phyloP scores from a whole-genome alignment of 2,888 invertebrate genomes.

The Leptopilina syphax region DNA sequence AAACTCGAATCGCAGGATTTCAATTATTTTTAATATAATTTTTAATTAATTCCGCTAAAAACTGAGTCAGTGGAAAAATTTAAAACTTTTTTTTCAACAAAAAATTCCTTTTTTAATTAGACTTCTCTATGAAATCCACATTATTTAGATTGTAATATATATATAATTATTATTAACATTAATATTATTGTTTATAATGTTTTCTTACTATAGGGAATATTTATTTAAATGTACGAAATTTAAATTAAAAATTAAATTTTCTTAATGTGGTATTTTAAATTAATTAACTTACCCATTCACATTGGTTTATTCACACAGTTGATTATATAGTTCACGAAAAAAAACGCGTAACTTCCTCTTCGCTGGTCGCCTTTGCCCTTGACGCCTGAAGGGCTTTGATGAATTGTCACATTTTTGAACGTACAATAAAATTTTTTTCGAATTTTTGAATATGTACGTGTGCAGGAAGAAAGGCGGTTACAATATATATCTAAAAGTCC shows the following conservation, averaged over 20 bases:
- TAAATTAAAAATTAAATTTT: neutral
- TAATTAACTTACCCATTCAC: neutral
- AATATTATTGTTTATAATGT: too few species aligned
- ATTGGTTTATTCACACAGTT: slow-evolving; percentile 1
- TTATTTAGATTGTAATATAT: too few species aligned
- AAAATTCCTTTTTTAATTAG: too few species aligned
- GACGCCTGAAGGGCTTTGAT: neutral
- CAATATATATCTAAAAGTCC: neutral
- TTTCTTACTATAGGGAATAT: too few species aligned
- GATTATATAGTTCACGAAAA: neutral
- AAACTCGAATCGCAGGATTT: too few species aligned
- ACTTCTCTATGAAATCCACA: too few species aligned
- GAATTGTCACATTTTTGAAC: neutral
- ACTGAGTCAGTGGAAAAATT: too few species aligned
- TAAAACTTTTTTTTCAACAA: too few species aligned
- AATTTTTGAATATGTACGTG: neutral
- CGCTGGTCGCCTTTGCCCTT: neutral
- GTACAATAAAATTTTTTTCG: neutral
- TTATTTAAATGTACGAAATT: neutral
- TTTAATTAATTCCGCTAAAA: too few species aligned
- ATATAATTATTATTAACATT: too few species aligned
- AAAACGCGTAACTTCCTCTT: neutral
- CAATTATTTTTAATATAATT: too few species aligned
- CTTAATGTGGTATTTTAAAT: neutral
- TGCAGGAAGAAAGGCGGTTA: neutral